Conservation (phyloP, 2,113 vertebrate species). For the Lophotis ruficrista region DNA sequence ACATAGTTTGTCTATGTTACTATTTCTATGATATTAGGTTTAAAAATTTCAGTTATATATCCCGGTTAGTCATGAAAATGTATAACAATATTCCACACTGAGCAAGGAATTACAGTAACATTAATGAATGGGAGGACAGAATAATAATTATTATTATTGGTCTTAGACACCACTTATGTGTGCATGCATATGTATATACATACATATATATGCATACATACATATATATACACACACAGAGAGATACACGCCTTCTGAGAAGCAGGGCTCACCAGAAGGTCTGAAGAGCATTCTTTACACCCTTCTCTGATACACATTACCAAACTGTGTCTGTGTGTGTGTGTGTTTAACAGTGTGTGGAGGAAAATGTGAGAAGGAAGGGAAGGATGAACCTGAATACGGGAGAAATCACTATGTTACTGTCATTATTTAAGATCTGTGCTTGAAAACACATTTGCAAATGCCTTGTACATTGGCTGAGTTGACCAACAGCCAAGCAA, state of each 20-base stretch:
- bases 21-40: not conserved
- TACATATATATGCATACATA: not conserved
- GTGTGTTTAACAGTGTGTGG: not conserved
- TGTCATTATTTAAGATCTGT: slow-evolving; percentile 10
- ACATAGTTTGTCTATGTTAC: not conserved
- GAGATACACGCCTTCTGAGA: not conserved
- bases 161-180: not conserved
- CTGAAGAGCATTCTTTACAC: slow-evolving; percentile 28
- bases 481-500: not conserved
- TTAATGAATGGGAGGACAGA: not conserved
- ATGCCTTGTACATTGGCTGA: not conserved
- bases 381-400: not conserved
- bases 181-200: not conserved
- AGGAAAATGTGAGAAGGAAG: not conserved
- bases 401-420: not conserved
- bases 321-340: not conserved
- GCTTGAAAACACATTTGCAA: slow-evolving; percentile 12
- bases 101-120: not conserved
- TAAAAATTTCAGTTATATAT: not conserved
- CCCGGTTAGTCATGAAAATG: not conserved
- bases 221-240: not conserved
- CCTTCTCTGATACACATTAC: slow-evolving; percentile 27
- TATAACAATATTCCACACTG: not conserved
- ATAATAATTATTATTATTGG: not conserved
- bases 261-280: not conserved